Evolutionary conservation across 2,113 vertebrate species (phyloP), one percentile per base, ranked within the genome.

Genomic region (Cheirogaleus medius): DNA sequence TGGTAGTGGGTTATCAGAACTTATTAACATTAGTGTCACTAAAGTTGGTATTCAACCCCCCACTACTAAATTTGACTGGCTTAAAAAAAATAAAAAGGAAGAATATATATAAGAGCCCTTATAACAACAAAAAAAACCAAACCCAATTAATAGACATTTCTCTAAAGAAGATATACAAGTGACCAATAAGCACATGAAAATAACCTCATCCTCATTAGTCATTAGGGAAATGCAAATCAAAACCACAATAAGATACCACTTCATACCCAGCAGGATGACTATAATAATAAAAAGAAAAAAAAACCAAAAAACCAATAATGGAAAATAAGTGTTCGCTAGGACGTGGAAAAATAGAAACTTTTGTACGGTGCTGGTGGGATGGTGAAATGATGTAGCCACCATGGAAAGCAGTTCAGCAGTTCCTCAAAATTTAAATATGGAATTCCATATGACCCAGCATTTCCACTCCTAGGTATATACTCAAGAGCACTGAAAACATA

Each of bases 211-310:
- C 32, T 44, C 44, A 49, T 37, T 47, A 86, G 81, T 74, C 56
- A 85, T 52, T 44, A 92, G 49, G 27, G 52, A 90, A 90, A 87
- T 56, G 27, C 60, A 94, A 87, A 91, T 88, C 52, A 47, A 95
- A 94, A 60, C 52, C 66, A 87, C 63, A 77, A 5, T 74, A 80
- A 68, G n/a, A 89, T 52, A 83, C 32, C 32, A 77, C 34, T 13
- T 69, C 49, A 78, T 13, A 12, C 14, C 25, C 39, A 49, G 54
- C 44, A 84, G 47, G n/a, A 83, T 49, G 18, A 9, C 47, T 68
- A 3, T 17, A 95, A 27, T 0, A 78, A 64, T 18, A 66, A 87
- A 56, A 49, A 34, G 54, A 82, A 52, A 73, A 91, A 71, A n/a
- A 47, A 47, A 47, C 10, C 10, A 47, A 47, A 47, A 47, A 47